phyloP scores from a whole-genome alignment of 2,113 vertebrate species.

The Chaetodon auriga region DNA sequence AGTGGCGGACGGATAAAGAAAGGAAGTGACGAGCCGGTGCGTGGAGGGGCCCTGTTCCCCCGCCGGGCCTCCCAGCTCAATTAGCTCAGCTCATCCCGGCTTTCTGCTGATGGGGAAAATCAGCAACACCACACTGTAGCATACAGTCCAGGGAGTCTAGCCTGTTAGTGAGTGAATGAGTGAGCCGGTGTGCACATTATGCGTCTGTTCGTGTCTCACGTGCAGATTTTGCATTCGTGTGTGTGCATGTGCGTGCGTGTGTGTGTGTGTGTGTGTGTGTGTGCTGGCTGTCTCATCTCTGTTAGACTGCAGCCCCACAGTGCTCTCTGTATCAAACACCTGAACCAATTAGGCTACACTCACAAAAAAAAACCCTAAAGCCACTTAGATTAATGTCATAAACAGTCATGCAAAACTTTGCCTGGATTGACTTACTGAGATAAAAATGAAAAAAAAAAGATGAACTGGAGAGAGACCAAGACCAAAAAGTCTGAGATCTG shows the following conservation, averaged over 20 bases:
- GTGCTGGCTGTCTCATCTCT: slow-evolving; percentile 55
- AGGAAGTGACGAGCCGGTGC: slow-evolving; percentile 78
- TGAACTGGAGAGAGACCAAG: slow-evolving; percentile 62
- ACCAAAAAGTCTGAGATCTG: slow-evolving; percentile 57
- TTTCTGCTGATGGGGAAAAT: slow-evolving; percentile 83
- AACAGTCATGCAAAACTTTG: slow-evolving; percentile 60
- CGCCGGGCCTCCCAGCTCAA: slow-evolving; percentile 82
- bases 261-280: slow-evolving; percentile 30
- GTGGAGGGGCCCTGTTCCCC: slow-evolving; percentile 68
- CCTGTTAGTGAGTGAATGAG: slow-evolving; percentile 73
- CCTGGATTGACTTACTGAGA: slow-evolving; percentile 42
- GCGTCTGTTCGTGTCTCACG: slow-evolving; percentile 62
- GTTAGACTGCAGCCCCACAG: slow-evolving; percentile 70
- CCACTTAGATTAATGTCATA: slow-evolving; percentile 73
- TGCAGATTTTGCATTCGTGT: slow-evolving; percentile 64
- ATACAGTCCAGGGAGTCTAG: slow-evolving; percentile 70
- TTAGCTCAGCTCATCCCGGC: slow-evolving; percentile 81
- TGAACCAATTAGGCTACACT: slow-evolving; percentile 76
- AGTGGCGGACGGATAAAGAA: slow-evolving; percentile 64
- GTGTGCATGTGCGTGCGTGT: slow-evolving; percentile 12
- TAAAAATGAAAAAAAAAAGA: slow-evolving; percentile 25
- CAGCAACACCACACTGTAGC: slow-evolving; percentile 63
- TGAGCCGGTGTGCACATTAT: slow-evolving; percentile 64
- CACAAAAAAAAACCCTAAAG: slow-evolving; percentile 53
- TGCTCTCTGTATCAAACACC: slow-evolving; percentile 76